Evolutionary conservation across 2,797 vertebrate genomes (phyloP).

Genomic region (Chaenodraco wilsoni): DNA sequence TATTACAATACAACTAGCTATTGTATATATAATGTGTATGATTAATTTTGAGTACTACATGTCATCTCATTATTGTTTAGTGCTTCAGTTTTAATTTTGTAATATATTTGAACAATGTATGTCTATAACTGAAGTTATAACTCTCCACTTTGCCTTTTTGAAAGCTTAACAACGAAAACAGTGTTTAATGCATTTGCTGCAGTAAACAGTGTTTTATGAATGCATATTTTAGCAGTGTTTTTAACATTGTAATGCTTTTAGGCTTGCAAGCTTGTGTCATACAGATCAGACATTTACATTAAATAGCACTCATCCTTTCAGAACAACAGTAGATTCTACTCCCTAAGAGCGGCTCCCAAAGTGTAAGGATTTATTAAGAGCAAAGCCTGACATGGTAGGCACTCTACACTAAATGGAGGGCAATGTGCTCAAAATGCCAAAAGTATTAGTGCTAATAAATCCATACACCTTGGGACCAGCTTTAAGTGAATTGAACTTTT

Average conservation of each 20-base stretch:
- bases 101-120: neutral
- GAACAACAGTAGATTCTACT: neutral
- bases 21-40: constrained; percentile 11
- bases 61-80: constrained; percentile 38
- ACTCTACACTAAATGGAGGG: constrained; percentile 51
- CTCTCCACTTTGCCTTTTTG: constrained; percentile 1
- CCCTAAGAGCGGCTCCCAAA: constrained; percentile 44
- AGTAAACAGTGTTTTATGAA: constrained; percentile 16
- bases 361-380: constrained; percentile 51
- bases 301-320: constrained; percentile 35
- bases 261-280: constrained; percentile 26
- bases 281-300: constrained; percentile 46
- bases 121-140: constrained; percentile 19
- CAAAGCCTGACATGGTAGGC: constrained; percentile 19
- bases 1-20: constrained; percentile 16
- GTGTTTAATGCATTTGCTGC: constrained; percentile 11
- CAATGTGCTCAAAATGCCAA: constrained; percentile 49
- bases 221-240: neutral
- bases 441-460: constrained; percentile 52
- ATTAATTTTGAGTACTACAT: constrained; percentile 28
- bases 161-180: constrained; percentile 19
- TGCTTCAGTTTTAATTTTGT: constrained; percentile 36
- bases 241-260: constrained; percentile 23
- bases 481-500: constrained; percentile 47
- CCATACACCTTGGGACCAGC: constrained; percentile 36